Percentiles rank a stretch among this genome's conserved stretches.
Evolutionary conservation across 37 sponge, comb jelly and placozoan species (phyloP).

Genomic region (Bolinopsis microptera): DNA sequence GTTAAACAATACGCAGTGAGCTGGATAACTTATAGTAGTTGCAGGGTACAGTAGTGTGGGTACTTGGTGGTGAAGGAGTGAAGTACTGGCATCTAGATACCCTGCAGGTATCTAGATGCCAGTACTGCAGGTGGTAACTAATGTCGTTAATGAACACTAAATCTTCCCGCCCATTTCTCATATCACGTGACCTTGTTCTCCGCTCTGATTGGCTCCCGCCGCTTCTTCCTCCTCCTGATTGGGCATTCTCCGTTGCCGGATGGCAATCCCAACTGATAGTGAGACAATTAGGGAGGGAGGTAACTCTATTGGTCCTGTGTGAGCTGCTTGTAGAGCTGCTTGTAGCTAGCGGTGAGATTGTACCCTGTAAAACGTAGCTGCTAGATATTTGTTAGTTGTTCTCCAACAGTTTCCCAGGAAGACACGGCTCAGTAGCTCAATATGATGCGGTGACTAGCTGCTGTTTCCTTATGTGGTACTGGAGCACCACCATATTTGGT

Average conservation of each 20-base stretch:
- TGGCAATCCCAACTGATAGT: not conserved
- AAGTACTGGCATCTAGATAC: no score
- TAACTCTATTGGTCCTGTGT: not conserved
- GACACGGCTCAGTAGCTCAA: not conserved
- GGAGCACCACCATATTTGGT: not conserved
- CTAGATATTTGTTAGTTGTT: no score
- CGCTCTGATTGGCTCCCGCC: not conserved
- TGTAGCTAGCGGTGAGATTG: not conserved
- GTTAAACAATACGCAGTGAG: no score
- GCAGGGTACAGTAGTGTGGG: no score
- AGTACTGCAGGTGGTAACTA: not conserved
- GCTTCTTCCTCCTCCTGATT: not conserved
- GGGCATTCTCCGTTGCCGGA: not conserved
- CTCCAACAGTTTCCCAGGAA: not conserved
- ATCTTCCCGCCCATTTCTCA: not conserved
- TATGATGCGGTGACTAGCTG: no score
- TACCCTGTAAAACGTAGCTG: no score
- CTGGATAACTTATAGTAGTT: no score
- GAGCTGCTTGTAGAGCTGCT: not conserved
- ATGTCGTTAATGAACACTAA: not conserved
- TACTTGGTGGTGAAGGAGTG: no score
- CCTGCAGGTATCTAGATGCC: no score
- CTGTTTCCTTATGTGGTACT: not conserved
- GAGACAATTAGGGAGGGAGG: not conserved
- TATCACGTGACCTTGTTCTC: not conserved